Base-by-base conservation (phyloP, 2,797 vertebrate species). In the Aphelocoma californica region DNA sequence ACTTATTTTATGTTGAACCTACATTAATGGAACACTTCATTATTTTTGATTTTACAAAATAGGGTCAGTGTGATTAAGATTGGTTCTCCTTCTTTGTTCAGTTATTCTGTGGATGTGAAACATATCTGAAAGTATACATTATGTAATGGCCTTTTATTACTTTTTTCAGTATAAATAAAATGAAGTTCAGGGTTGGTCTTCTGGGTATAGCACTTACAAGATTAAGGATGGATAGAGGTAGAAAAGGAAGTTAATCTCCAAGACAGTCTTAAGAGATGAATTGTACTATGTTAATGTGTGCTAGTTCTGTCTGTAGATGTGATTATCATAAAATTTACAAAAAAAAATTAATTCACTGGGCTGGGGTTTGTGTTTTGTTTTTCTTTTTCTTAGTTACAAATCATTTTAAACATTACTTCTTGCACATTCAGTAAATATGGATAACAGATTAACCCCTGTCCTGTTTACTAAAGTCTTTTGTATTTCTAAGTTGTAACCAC, bases 261-360 rank as follows among this genome's bases (percentile, higher is more conserved):
- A 89, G 40, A n/a, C 3, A n/a, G 24, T 70, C 18, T 85, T 80
- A 87, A 91, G 86, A 94, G 71, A 91, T 21, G 23, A 82, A 85
- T 64, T 89, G 29, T 82, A 53, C 64, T 95, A 89, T 93, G 74
- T 85, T 91, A 92, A 95, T 92, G 86, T 87, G 83, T 85, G 38
- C 74, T 87, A 85, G 81, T 91, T 93, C 91, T 96, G 86, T 92
- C 94, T 85, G 67, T 78, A 88, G 60, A 50, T 47, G 69, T 88
- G 75, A 86, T 95, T 81, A 66, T 74, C 50, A 71, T 62, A 62
- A 86, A 77, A 78, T 28, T 79, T 79, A 54, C 6, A 11, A 4
- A 54, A 53, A 78, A 66, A 74, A 48, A 38, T 1, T 3, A 20
- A 45, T 38, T 82, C 14, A 28, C 25, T 29, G 13, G 18, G 19